Base-by-base conservation (phyloP, 1,140 invertebrate genomes). In the Drosophila busckii region DNA sequence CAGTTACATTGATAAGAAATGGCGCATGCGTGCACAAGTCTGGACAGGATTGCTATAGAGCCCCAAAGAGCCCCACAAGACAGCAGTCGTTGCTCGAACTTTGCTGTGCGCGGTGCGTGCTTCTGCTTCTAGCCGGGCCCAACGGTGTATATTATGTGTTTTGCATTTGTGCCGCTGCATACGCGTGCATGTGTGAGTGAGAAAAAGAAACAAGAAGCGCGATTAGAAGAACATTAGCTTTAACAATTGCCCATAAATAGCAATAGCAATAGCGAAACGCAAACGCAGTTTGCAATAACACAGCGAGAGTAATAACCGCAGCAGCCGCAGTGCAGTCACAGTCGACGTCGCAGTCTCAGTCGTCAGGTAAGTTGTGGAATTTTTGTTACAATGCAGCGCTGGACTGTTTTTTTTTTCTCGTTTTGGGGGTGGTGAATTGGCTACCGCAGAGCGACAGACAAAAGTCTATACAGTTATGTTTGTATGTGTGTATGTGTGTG, bases 41-140 rank as follows among this genome's bases (percentile, higher is more conserved):
- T n/a, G 26, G 29, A 37, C 32, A 31, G 45, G 25, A 35, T 68
- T 54, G 22, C 61, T 41, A 42, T 64, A 42, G 41, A 49, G 31
- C 34, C 17, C 38, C 44, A 50, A 44, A 35, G 49, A 34, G 25
- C 9, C 32, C 19, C 45, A 42, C 8, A 26, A 17, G n/a, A n/a
- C n/a, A n/a, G n/a, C 67, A 80, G 73, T 80, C 70, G 64, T 65
- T 53, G 44, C 32, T 82, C 75, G 64, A 64, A 73, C 63, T 59
- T 82, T 35, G 52, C 42, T 69, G 73, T 64, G 70, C 56, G 49
- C 76, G 67, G 64, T 73, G 45, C 35, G 54, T n/a, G n/a, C 20
- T 29, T 25, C 26, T 60, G 61, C 35, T 49, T 23, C 32, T 46
- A 46, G 73, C 50, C n/a, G n/a, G n/a, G n/a, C n/a, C n/a, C 53